Conservation (phyloP, 2,797 vertebrate genomes). For the Hoplostethus atlanticus region DNA sequence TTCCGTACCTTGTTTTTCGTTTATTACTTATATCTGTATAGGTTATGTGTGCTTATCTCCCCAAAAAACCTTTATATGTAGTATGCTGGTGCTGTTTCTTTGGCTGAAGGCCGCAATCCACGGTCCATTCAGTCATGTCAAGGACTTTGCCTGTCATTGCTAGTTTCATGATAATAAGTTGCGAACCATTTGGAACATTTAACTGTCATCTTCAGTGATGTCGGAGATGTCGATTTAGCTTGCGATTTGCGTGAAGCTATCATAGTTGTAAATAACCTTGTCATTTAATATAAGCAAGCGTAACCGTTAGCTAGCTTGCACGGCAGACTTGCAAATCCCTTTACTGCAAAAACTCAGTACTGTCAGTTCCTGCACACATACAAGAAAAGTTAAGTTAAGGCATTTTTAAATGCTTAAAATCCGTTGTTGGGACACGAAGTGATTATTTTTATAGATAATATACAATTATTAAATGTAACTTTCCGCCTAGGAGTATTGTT, state of each 20-base stretch:
- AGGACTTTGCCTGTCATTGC: conserved; percentile 82
- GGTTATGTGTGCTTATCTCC: not conserved
- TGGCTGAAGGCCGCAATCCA: conserved; percentile 49
- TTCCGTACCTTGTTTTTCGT: fast-evolving
- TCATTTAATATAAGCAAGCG: not conserved
- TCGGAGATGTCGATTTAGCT: fast-evolving
- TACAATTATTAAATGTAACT: too few species aligned
- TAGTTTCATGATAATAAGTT: not conserved
- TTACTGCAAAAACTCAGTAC: not conserved
- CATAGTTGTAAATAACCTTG: not conserved
- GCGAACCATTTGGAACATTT: not conserved
- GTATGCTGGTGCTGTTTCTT: not conserved
- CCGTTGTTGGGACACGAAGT: too few species aligned
- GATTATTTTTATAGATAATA: too few species aligned
- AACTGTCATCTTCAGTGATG: not conserved
- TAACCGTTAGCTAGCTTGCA: not conserved
- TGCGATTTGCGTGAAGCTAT: fast-evolving
- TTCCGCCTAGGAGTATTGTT: too few species aligned
- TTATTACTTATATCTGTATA: fast-evolving
- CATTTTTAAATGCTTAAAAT: too few species aligned
- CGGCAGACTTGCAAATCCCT: not conserved
- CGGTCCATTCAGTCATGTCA: conserved; percentile 71
- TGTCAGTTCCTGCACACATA: too few species aligned
- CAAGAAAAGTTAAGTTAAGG: too few species aligned
- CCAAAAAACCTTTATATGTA: fast-evolving